These are phyloP conservation scores for Myrmecobius fasciatus DNA, from an alignment of 2,113 vertebrate species.

Conservation along the genomic window DNA sequence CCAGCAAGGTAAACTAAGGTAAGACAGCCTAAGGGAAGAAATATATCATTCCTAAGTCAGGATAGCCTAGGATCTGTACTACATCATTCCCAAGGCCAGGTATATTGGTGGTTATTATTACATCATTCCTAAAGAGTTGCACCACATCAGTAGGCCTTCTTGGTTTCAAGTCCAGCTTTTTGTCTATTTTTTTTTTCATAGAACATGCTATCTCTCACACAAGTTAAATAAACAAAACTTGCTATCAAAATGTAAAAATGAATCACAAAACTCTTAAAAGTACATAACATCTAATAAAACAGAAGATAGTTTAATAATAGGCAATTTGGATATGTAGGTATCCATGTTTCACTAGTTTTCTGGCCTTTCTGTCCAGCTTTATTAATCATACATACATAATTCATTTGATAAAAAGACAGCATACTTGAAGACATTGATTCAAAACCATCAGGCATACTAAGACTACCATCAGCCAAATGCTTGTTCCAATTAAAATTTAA, in stretches of 20 bases:
- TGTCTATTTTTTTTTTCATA: too few relatives aligned
- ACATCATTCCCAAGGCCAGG: too few relatives aligned
- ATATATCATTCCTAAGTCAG: too few relatives aligned
- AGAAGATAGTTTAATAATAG: not conserved
- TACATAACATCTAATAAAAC: conserved; percentile 25
- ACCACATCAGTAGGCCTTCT: not conserved
- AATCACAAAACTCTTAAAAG: not conserved
- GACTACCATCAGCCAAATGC: not conserved
- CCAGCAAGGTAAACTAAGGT: too few relatives aligned
- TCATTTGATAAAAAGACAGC: conserved; percentile 46
- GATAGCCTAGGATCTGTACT: too few relatives aligned
- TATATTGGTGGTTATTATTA: too few relatives aligned
- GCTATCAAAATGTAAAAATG: not conserved
- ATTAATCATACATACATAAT: conserved; percentile 28
- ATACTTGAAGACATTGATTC: conserved; percentile 38
- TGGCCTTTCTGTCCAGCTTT: conserved; percentile 24
- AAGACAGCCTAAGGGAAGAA: too few relatives aligned
- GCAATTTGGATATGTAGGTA: not conserved
- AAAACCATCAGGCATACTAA: conserved; percentile 27
- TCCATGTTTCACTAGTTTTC: conserved; percentile 2
- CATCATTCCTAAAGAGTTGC: too few relatives aligned
- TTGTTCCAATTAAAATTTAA: conserved; percentile 62
- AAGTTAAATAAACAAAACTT: conserved; percentile 9
- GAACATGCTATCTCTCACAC: not conserved
- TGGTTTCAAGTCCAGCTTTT: not conserved